These are phyloP conservation scores for Rhombomys opimus DNA, from an alignment of 2,113 vertebrate species.

Conservation along the genomic window DNA sequence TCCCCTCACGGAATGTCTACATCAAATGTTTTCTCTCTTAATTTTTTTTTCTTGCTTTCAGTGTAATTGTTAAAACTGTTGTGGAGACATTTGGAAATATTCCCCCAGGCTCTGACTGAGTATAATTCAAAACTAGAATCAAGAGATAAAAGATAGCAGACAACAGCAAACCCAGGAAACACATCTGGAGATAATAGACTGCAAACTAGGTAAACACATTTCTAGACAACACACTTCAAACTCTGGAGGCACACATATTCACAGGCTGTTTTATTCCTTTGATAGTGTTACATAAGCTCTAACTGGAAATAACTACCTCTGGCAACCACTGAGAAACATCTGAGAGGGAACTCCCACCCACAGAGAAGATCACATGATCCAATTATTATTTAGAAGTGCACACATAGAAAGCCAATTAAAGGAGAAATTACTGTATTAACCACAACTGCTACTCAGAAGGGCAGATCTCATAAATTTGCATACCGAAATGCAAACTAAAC, in stretches of 20 bases:
- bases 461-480: neutral
- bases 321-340: neutral
- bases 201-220: neutral
- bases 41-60: neutral
- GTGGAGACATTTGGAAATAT: neutral
- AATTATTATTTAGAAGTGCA: neutral
- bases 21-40: neutral
- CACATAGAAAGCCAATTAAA: neutral
- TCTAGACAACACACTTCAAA: neutral
- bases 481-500: neutral
- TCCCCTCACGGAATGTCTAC: neutral
- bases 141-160: neutral
- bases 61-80: neutral
- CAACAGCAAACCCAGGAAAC: neutral
- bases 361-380: neutral
- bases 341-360: neutral
- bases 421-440: neutral
- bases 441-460: neutral
- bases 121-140: neutral
- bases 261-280: no score
- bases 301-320: neutral
- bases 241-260: neutral
- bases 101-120: neutral
- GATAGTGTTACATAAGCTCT: neutral
- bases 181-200: neutral